Conservation (phyloP, 2,113 vertebrate genomes). For the Ginglymostoma cirratum region DNA sequence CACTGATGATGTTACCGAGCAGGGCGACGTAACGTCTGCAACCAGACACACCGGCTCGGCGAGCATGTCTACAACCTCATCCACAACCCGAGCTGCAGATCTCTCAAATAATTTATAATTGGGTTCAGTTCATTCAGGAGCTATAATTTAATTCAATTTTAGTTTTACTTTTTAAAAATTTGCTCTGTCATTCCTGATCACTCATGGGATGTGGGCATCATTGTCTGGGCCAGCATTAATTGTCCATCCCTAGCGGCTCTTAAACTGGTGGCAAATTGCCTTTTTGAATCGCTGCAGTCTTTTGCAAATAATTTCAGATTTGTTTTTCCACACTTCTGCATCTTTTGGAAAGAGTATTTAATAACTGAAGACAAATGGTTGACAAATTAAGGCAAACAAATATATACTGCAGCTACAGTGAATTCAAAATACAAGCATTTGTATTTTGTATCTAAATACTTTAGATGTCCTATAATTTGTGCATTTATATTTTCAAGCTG, state of each 20-base stretch:
- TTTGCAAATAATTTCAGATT: neutral
- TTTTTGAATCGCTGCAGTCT: no score
- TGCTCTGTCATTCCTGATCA: neutral
- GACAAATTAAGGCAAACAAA: neutral
- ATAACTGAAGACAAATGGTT: neutral
- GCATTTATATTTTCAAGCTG: neutral
- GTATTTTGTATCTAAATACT: no score
- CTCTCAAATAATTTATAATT: no score
- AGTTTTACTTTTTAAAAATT: neutral
- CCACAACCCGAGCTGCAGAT: no score
- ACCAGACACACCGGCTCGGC: no score
- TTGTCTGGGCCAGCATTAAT: no score
- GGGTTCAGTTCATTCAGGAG: neutral
- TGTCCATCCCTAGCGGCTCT: no score
- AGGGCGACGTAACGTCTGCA: no score
- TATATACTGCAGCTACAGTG: neutral
- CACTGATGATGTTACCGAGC: no score
- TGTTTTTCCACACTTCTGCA: neutral
- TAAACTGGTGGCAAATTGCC: no score
- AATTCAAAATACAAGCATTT: neutral
- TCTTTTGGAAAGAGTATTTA: neutral
- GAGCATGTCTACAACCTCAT: no score
- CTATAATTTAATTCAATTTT: neutral
- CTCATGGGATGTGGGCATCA: no score
- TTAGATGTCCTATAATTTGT: neutral